These are phyloP conservation scores for Coremacera marginata DNA, from an alignment of 2,888 invertebrate species.

Conservation along the genomic window DNA sequence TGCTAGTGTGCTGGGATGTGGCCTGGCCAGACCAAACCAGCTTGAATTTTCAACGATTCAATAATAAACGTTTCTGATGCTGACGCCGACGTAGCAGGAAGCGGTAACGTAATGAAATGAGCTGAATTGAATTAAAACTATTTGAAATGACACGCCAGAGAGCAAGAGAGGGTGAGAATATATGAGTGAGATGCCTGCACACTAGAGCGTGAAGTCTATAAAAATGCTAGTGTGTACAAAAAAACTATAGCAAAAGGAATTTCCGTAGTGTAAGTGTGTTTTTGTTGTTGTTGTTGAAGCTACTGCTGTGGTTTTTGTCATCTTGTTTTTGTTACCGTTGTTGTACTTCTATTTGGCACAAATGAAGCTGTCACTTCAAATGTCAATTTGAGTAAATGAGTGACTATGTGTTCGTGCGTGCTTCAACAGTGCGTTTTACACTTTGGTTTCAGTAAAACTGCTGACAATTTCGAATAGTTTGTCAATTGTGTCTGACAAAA, in stretches of 20 bases:
- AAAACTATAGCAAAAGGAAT: conserved; percentile 35
- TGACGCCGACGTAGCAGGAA: conserved; percentile 24
- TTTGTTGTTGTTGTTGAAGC: not conserved
- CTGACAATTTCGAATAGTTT: conserved; percentile 7
- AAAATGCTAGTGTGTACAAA: no score
- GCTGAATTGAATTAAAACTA: conserved; percentile 9
- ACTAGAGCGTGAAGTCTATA: no score
- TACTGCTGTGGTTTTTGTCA: not conserved
- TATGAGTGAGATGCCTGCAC: no score
- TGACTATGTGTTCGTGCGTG: not conserved
- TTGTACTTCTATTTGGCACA: conserved; percentile 48
- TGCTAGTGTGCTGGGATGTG: not conserved
- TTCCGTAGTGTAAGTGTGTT: conserved; percentile 38
- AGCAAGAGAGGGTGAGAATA: not conserved
- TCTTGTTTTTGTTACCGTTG: not conserved
- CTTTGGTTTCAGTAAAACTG: not conserved
- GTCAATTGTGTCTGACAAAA: not conserved
- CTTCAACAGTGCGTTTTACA: not conserved
- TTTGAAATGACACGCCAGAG: not conserved
- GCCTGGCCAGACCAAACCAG: no score
- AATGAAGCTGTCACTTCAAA: conserved; percentile 61
- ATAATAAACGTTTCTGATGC: not conserved
- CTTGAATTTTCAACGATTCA: not conserved
- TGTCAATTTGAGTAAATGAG: conserved; percentile 55
- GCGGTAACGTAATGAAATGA: conserved; percentile 37